Evolutionary conservation across 2,888 invertebrate genomes (phyloP), one percentile per base, ranked within the genome.

Genomic region (Neoitamus cyanurus): DNA sequence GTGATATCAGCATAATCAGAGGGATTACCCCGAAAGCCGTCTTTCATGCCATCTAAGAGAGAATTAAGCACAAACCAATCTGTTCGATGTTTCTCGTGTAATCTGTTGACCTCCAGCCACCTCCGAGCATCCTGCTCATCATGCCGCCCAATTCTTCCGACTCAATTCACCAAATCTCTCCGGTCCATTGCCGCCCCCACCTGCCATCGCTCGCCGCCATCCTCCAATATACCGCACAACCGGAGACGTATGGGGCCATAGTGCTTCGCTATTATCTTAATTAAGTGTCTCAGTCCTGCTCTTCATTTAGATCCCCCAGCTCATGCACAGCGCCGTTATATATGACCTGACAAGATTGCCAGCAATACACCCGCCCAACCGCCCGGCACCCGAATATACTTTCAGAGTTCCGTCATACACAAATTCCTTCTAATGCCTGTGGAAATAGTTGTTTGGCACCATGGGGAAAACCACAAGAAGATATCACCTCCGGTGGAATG

Each of bases 1-100:
- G 69, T 83, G 83, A 83, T 83, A 83, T 83, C 83, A 83, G 70
- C 70, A 69, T 83, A 83, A 83, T 83, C 83, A 83, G 69, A 69
- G 42, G 42, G 83, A 83, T 83, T 83, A 69, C 9, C n/a, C 37
- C 7, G 42, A 36, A 69, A 70, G 31, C 25, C 68, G 36, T 37
- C 70, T 68, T 68, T 83, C 37, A 83, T 83, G 58, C 58, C 69
- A 70, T 82, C 36, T 37, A 36, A 37, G 31, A 36, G 69, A 70
- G 68, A 83, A 83, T 83, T 83, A 83, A 83, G 69, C 83, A 30
- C n/a, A 68, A 69, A 69, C 70, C 83, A 83, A 83, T 83, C 83
- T 83, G 83, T 70, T 83, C 83, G 36, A 83, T 83, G 83, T 25
- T 83, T 83, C 69, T 70, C 28, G 9, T 83, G 69, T 69, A 83